Evolutionary conservation across 1,140 invertebrate species (phyloP).

Genomic region (Bombus impatiens): DNA sequence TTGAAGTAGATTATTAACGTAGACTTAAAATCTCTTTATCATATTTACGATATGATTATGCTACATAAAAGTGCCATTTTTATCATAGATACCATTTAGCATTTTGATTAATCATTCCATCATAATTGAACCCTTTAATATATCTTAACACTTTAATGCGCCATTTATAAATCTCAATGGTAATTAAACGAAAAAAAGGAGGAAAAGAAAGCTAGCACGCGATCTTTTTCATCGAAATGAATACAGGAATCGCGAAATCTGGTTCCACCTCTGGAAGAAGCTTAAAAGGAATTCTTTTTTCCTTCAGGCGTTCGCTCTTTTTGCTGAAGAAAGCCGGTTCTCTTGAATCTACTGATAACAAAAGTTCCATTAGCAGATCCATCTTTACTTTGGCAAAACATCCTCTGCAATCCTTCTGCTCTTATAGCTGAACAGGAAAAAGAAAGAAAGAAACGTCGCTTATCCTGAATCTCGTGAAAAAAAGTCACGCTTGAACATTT

Average conservation of each 20-base stretch:
- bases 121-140: neutral
- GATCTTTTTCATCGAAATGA: slow-evolving; percentile 4
- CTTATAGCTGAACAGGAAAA: neutral
- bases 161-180: no score
- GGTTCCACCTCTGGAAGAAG: neutral
- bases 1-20: neutral
- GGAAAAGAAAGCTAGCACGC: neutral
- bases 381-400: slow-evolving; percentile 39
- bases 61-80: neutral
- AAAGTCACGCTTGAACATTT: neutral
- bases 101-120: neutral
- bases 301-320: neutral
- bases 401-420: neutral
- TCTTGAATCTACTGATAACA: slow-evolving; percentile 45
- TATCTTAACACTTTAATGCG: neutral
- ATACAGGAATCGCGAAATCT: neutral
- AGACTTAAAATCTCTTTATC: neutral
- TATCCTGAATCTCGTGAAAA: neutral
- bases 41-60: neutral
- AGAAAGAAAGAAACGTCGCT: neutral
- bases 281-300: slow-evolving; percentile 14
- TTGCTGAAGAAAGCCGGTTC: slow-evolving; percentile 13
- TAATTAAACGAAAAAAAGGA: neutral
- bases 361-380: slow-evolving; percentile 44
- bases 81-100: neutral